Evolutionary conservation across 2,888 invertebrate genomes (phyloP).

Genomic region (Crepidodera aurea): DNA sequence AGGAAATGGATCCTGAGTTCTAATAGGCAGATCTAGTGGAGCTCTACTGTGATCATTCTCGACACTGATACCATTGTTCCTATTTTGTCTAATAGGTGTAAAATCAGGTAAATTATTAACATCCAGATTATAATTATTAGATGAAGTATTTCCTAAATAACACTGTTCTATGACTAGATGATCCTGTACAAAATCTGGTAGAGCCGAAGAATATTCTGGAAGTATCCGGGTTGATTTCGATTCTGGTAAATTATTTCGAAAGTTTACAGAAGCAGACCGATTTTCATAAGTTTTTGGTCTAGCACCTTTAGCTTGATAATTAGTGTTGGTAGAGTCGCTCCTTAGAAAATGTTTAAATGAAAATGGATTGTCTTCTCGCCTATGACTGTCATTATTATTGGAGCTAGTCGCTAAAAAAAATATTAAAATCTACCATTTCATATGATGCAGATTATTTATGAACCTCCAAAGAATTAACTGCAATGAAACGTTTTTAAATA

Average conservation of each 20-base stretch:
- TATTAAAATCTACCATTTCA: background rate
- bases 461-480: no score
- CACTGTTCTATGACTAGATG: constrained; percentile 81
- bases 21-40: constrained; percentile 56
- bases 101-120: constrained; percentile 40
- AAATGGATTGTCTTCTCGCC: constrained; percentile 77
- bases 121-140: constrained; percentile 61
- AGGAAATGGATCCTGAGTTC: constrained; percentile 57
- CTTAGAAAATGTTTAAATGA: constrained; percentile 87
- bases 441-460: no score
- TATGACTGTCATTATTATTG: constrained; percentile 45
- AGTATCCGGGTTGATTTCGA: constrained; percentile 59
- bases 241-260: constrained; percentile 41
- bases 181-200: constrained; percentile 90
- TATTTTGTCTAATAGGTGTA: constrained; percentile 37
- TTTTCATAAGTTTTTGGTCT: constrained; percentile 75
- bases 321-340: constrained; percentile 66
- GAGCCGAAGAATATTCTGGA: constrained; percentile 68
- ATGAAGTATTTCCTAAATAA: constrained; percentile 63
- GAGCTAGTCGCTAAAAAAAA: constrained; percentile 30
- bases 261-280: constrained; percentile 59
- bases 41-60: constrained; percentile 36
- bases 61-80: constrained; percentile 23
- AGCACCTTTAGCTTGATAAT: constrained; percentile 76
- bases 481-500: no score